These are phyloP conservation scores for Arothron firmamentum DNA, from an alignment of 2,113 vertebrate species.

Conservation along the genomic window DNA sequence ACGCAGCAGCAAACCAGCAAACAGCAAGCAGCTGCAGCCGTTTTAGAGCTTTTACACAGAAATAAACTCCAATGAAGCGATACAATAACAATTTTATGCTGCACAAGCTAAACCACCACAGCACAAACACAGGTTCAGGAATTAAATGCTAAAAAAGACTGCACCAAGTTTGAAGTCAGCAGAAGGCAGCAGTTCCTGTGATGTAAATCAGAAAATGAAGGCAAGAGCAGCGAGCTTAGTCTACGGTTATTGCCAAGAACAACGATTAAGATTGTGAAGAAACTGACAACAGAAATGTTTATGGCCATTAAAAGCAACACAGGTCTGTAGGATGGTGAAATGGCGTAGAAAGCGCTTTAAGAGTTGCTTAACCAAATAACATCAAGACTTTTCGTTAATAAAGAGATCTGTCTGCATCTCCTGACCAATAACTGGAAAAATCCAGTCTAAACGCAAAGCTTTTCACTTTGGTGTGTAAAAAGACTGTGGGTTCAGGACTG, in stretches of 20 bases:
- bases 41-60: neutral
- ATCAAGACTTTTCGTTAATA: slow-evolving; percentile 1
- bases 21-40: neutral
- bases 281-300: neutral
- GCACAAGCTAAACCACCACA: neutral
- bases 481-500: slow-evolving; percentile 23
- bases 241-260: neutral
- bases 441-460: slow-evolving; percentile 28
- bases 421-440: slow-evolving; percentile 13
- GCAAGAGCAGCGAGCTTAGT: neutral
- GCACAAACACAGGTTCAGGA: neutral
- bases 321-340: neutral
- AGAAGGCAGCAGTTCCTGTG: neutral
- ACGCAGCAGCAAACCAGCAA: neutral
- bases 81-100: neutral
- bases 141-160: neutral
- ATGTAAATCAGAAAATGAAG: neutral
- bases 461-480: slow-evolving; percentile 38
- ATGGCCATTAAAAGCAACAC: neutral
- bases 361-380: too few relatives aligned
- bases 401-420: slow-evolving; percentile 3
- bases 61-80: neutral
- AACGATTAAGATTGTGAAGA: neutral
- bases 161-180: neutral
- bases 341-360: too few relatives aligned